A percentile compares a stretch with the other conserved stretches of the same genome.
phyloP scores from a whole-genome alignment of 2,797 vertebrate genomes.

The Thalassophryne amazonica region DNA sequence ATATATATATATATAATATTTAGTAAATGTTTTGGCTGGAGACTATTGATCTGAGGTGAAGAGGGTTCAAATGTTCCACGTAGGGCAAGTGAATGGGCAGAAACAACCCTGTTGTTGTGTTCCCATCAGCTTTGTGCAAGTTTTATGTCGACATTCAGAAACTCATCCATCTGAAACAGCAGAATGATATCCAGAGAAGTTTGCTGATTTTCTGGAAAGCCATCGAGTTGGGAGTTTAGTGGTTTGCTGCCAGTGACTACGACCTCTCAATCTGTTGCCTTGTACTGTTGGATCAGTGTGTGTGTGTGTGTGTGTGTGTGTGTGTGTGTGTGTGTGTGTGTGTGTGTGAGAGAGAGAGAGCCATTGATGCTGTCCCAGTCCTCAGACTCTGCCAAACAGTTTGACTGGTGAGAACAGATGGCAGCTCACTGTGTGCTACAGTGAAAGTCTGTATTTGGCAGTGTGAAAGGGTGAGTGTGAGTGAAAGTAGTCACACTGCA shows the following conservation, averaged over 20 bases:
- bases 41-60: no score
- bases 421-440: conserved; percentile 22
- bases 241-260: conserved; percentile 25
- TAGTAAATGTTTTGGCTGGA: no score
- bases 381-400: conserved; percentile 60
- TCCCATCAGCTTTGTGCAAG: no score
- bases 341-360: conserved; percentile 5
- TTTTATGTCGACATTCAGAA: not conserved
- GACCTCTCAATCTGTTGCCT: conserved; percentile 20
- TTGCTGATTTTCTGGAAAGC: not conserved
- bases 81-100: no score
- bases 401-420: conserved; percentile 72
- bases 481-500: not conserved
- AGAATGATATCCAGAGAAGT: not conserved
- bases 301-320: not conserved
- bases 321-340: not conserved
- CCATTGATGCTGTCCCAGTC: conserved; percentile 48
- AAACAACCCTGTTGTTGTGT: no score
- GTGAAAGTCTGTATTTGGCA: conserved; percentile 1
- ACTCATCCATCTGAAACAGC: not conserved
- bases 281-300: not conserved
- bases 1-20: no score
- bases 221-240: conserved; percentile 5
- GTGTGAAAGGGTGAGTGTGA: conserved; percentile 14
- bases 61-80: no score